Conservation (phyloP, 2,113 vertebrate species). For the Ascaphus truei region DNA sequence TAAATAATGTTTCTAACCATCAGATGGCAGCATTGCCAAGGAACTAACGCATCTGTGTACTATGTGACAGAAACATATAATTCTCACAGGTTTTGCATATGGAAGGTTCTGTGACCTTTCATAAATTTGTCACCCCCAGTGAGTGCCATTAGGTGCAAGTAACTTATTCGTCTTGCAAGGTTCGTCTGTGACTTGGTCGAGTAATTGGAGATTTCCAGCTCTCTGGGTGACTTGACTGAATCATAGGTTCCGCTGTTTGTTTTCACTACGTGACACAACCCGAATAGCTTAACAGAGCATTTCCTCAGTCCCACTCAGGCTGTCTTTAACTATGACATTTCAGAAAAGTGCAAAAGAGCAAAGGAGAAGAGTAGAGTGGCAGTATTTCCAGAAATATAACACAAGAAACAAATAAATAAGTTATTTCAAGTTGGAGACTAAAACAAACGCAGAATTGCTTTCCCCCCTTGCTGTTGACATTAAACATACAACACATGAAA, state of each 20-base stretch:
- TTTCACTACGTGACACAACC: conserved; percentile 56
- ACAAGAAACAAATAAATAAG: background rate
- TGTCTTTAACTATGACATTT: conserved; percentile 58
- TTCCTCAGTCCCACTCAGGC: conserved; percentile 56
- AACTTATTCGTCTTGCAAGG: conserved; percentile 51
- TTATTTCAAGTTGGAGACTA: no score
- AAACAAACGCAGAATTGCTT: background rate
- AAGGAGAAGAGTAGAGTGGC: background rate
- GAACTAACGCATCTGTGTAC: conserved; percentile 27
- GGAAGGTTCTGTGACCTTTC: conserved; percentile 69
- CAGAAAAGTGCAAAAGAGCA: background rate
- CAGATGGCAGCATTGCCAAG: conserved; percentile 77
- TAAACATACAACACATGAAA: no score
- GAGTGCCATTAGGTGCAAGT: conserved; percentile 64
- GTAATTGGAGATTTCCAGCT: conserved; percentile 65
- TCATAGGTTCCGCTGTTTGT: conserved; percentile 59
- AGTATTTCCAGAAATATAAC: background rate
- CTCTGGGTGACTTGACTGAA: conserved; percentile 52
- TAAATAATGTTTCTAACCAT: conserved; percentile 42
- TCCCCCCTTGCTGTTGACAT: no score
- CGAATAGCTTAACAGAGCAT: conserved; percentile 45
- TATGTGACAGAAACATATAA: conserved; percentile 13
- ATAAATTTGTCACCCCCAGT: conserved; percentile 61
- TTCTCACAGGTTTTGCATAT: conserved; percentile 40
- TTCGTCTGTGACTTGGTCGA: conserved; percentile 59